These are phyloP conservation scores for Haplotaxodon microlepis DNA, from an alignment of 2,113 vertebrate species.

Conservation along the genomic window DNA sequence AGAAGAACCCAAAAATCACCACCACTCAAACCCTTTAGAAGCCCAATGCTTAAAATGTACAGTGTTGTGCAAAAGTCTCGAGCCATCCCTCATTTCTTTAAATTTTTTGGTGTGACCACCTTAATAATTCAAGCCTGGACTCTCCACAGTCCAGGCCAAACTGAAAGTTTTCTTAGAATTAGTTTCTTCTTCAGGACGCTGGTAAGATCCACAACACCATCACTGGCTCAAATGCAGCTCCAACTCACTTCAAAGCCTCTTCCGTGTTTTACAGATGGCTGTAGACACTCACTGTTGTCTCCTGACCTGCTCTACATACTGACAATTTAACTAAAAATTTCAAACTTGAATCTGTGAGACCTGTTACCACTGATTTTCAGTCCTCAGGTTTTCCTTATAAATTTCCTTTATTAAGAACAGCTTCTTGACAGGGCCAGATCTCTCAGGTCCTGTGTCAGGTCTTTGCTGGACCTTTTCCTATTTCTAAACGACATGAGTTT, in stretches of 20 bases:
- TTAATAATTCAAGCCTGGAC: background rate
- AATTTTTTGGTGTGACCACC: background rate
- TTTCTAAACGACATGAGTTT: background rate
- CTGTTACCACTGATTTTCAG: background rate
- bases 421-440: background rate
- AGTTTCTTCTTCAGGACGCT: background rate
- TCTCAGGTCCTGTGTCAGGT: background rate
- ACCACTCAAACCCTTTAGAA: background rate
- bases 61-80: background rate
- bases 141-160: background rate
- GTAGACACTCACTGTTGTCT: background rate
- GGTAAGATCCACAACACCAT: background rate
- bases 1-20: background rate
- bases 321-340: background rate
- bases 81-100: background rate
- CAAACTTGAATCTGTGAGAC: background rate
- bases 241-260: background rate
- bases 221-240: background rate
- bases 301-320: background rate
- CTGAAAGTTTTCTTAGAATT: fast-evolving
- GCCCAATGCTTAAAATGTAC: background rate
- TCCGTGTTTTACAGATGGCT: background rate
- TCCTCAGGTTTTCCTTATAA: background rate
- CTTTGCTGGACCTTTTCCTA: background rate
- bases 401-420: background rate